These are phyloP conservation scores for Drosophila chauvacae DNA, from an alignment of 1,140 invertebrate species.

Conservation along the genomic window DNA sequence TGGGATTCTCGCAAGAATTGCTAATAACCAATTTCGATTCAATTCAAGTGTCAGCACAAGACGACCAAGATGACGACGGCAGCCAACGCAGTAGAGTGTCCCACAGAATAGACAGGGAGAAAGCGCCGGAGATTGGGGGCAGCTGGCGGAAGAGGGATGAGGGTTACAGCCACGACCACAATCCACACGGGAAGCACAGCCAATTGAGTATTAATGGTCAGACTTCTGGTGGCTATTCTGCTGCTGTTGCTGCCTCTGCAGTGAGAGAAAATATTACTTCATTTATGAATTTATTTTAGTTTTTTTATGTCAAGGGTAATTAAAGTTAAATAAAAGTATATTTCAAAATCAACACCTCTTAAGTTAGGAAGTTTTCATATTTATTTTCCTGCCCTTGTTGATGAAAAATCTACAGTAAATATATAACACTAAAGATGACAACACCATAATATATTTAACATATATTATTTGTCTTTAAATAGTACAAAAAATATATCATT, in stretches of 20 bases:
- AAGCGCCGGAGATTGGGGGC: conserved; percentile 1
- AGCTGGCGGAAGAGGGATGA: conserved; percentile 4
- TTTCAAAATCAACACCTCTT: too few species aligned
- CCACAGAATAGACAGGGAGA: conserved; percentile 19
- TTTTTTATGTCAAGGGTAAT: too few species aligned
- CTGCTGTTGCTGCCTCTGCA: conserved; percentile 45
- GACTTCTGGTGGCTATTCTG: conserved; percentile 48
- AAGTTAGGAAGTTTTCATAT: too few species aligned
- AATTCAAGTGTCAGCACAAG: conserved; percentile 83
- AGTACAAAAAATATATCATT: too few species aligned
- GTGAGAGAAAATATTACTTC: not conserved
- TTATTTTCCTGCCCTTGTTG: too few species aligned
- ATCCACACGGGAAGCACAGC: conserved; percentile 81
- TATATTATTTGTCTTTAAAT: too few species aligned
- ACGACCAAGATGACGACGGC: conserved; percentile 68
- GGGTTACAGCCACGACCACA: conserved; percentile 53
- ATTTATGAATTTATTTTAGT: too few species aligned
- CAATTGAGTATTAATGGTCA: conserved; percentile 83
- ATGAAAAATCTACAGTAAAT: too few species aligned
- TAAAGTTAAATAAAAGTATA: too few species aligned
- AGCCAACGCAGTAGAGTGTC: conserved; percentile 38
- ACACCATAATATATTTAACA: too few species aligned
- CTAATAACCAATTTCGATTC: conserved; percentile 83
- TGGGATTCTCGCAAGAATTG: conserved; percentile 73
- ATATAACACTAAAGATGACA: too few species aligned